A percentile compares a stretch with the other conserved stretches of the same genome.
phyloP scores from a whole-genome alignment of 2,113 vertebrate species.

The Tupaia tana region DNA sequence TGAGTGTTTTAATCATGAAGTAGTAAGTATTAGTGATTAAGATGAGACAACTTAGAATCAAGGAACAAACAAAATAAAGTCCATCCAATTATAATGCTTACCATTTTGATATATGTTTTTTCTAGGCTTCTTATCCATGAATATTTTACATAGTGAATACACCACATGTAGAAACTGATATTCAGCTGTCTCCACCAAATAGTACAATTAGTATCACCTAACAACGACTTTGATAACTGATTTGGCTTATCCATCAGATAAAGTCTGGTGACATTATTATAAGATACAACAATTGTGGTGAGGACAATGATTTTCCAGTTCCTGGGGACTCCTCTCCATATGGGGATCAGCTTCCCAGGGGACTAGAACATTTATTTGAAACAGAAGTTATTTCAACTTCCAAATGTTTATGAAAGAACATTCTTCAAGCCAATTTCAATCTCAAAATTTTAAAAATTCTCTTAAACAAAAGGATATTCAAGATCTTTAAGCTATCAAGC shows the following conservation, averaged over 20 bases:
- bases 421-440: background rate
- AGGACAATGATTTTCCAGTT: background rate
- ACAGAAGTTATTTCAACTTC: background rate
- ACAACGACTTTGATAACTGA: background rate
- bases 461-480: slow-evolving; percentile 19
- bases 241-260: background rate
- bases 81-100: background rate
- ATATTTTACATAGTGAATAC: background rate
- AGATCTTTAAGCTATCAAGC: background rate
- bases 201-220: background rate
- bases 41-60: background rate
- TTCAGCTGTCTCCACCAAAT: background rate
- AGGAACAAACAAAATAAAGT: background rate
- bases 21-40: background rate
- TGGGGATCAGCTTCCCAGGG: background rate
- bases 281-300: background rate
- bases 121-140: background rate
- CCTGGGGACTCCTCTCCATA: background rate
- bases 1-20: background rate
- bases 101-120: background rate
- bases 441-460: slow-evolving; percentile 17
- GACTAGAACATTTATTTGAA: background rate
- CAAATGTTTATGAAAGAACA: background rate
- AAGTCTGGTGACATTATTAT: background rate
- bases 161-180: background rate